Evolutionary conservation across 2,797 vertebrate genomes (phyloP).

Genomic region (Enteromius unitaeniatus): DNA sequence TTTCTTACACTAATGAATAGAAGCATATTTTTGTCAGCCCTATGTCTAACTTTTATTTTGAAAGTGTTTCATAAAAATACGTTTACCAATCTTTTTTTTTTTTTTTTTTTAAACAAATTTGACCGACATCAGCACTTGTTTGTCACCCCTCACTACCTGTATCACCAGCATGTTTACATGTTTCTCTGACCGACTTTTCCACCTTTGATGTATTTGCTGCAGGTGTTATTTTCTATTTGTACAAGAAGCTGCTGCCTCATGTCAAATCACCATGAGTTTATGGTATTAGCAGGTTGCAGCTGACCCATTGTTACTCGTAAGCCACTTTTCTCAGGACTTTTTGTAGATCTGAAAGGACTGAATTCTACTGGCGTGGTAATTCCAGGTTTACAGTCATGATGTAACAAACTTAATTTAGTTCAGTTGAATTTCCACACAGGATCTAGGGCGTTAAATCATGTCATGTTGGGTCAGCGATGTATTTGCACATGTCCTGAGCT

Average conservation of each 20-base stretch:
- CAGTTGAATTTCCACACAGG: conserved; percentile 1
- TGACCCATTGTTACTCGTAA: conserved; percentile 18
- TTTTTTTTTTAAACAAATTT: not conserved
- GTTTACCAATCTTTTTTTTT: not conserved
- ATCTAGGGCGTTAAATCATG: not conserved
- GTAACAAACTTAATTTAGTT: not conserved
- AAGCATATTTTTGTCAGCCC: not conserved
- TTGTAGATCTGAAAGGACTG: conserved; percentile 39
- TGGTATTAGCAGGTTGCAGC: conserved; percentile 10
- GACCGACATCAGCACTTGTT: not conserved
- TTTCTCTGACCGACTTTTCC: not conserved
- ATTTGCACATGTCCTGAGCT: conserved; percentile 5
- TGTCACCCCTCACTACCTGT: not conserved
- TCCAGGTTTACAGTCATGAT: conserved; percentile 3
- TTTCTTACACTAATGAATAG: conserved; percentile 49
- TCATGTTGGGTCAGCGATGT: not conserved
- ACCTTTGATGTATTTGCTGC: conserved; percentile 9
- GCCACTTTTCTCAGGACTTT: conserved; percentile 37
- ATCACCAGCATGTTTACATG: conserved; percentile 36
- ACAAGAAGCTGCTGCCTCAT: conserved; percentile 8
- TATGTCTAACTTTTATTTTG: conserved; percentile 13
- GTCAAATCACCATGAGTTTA: conserved; percentile 1
- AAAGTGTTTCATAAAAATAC: not conserved
- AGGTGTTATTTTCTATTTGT: conserved; percentile 5
- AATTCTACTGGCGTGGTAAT: conserved; percentile 38